A percentile compares a stretch with the other conserved stretches of the same genome.
Conservation (phyloP, 1,140 invertebrate species). For the Macrostomum lignano region DNA sequence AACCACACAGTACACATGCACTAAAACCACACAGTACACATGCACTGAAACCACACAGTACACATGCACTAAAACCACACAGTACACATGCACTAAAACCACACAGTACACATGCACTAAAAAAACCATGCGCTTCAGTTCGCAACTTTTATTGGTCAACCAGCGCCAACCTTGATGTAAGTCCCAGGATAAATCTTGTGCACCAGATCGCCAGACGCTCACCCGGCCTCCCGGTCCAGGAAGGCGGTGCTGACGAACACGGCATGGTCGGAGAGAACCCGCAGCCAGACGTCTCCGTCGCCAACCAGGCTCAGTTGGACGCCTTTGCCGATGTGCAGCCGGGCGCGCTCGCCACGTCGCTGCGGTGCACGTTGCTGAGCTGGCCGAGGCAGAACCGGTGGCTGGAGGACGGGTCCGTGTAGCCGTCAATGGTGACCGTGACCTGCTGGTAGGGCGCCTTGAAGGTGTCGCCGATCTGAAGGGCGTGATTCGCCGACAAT, state of each 20-base stretch:
- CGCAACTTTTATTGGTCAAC: too few species aligned
- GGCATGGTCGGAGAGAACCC: slow-evolving; percentile 78
- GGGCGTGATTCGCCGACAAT: too few species aligned
- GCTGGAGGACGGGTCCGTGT: slow-evolving; percentile 64
- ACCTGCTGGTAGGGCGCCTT: slow-evolving; percentile 76
- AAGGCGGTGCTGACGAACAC: slow-evolving; percentile 97
- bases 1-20: too few species aligned
- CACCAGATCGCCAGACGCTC: slow-evolving; percentile 79
- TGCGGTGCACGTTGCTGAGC: slow-evolving; percentile 83
- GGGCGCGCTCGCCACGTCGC: slow-evolving; percentile 12
- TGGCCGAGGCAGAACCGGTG: slow-evolving; percentile 76
- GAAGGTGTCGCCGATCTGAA: slow-evolving; percentile 87
- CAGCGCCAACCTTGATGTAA: slow-evolving; percentile 62
- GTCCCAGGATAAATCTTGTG: slow-evolving; percentile 92
- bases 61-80: too few species aligned
- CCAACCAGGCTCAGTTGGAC: slow-evolving; percentile 65
- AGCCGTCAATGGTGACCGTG: slow-evolving; percentile 79
- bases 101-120: too few species aligned
- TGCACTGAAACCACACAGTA: too few species aligned
- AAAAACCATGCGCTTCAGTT: too few species aligned
- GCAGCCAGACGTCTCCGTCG: slow-evolving; percentile 82
- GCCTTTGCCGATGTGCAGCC: slow-evolving; percentile 59
- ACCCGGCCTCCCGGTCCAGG: slow-evolving; percentile 70
- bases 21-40: too few species aligned
- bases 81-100: too few species aligned